Conservation (phyloP, 2,888 invertebrate species). For the Caradrina kadenii region DNA sequence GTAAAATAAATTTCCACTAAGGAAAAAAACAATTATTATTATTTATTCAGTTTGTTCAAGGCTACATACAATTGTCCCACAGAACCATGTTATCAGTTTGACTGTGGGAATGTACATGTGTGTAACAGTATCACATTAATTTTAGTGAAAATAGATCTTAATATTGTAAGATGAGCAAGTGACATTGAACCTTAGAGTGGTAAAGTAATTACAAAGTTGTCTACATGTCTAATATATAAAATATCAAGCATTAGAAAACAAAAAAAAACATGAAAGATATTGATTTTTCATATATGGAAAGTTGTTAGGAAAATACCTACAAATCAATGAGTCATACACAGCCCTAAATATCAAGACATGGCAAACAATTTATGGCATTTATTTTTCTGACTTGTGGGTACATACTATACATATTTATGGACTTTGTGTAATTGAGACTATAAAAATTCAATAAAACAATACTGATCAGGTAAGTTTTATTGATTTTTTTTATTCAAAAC, state of each 20-base stretch:
- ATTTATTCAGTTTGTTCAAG: no score
- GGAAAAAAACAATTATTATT: no score
- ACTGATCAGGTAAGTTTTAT: neutral
- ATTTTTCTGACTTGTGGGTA: neutral
- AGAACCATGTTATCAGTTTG: no score
- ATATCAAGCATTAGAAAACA: neutral
- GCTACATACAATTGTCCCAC: no score
- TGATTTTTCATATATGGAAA: slow-evolving; percentile 3
- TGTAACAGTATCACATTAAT: no score
- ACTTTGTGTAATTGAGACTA: neutral
- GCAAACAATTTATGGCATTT: neutral
- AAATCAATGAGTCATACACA: slow-evolving; percentile 23
- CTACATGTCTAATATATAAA: neutral
- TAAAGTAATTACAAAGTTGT: neutral
- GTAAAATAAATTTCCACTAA: no score
- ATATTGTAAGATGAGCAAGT: neutral
- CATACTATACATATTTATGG: no score
- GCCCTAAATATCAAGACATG: slow-evolving; percentile 19
- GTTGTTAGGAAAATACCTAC: slow-evolving; percentile 14
- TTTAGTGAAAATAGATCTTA: neutral
- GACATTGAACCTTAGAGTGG: neutral
- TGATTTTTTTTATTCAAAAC: neutral
- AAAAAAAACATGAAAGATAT: neutral
- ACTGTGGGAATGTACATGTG: no score
- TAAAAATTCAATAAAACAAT: no score